Conservation (phyloP, 2,797 vertebrate genomes). For the Rhadinocentrus ornatus region DNA sequence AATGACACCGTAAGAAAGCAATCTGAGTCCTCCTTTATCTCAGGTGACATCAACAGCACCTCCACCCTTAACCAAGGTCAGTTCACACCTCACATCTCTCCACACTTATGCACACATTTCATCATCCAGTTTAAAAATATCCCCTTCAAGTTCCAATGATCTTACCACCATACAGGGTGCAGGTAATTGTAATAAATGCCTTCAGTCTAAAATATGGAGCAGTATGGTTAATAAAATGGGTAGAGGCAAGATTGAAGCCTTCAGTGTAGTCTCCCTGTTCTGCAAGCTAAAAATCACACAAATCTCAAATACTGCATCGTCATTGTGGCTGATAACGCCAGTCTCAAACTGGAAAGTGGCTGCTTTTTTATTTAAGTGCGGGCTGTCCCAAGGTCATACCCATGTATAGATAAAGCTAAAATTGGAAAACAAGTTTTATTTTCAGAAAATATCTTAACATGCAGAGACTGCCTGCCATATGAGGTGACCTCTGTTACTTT, state of each 20-base stretch:
- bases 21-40: constrained; percentile 99
- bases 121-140: constrained; percentile 72
- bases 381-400: constrained; percentile 52
- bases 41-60: constrained; percentile 99
- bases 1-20: constrained; percentile 99
- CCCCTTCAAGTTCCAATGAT: constrained; percentile 53
- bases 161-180: constrained; percentile 34
- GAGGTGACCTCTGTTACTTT: constrained; percentile 81
- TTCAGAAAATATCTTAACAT: constrained; percentile 71
- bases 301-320: constrained; percentile 69
- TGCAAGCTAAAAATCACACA: constrained; percentile 69
- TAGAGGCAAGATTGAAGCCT: constrained; percentile 37
- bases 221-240: constrained; percentile 2
- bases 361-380: constrained; percentile 62
- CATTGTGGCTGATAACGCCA: constrained; percentile 57
- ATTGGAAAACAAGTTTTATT: constrained; percentile 54
- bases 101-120: constrained; percentile 73
- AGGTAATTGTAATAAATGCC: constrained; percentile 60
- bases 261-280: constrained; percentile 48
- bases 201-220: constrained; percentile 52
- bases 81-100: constrained; percentile 80
- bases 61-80: constrained; percentile 99
- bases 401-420: constrained; percentile 41
- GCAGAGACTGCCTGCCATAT: constrained; percentile 69
- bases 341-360: constrained; percentile 59